Conservation (phyloP, 2,113 vertebrate species). For the Platysteira castanea region DNA sequence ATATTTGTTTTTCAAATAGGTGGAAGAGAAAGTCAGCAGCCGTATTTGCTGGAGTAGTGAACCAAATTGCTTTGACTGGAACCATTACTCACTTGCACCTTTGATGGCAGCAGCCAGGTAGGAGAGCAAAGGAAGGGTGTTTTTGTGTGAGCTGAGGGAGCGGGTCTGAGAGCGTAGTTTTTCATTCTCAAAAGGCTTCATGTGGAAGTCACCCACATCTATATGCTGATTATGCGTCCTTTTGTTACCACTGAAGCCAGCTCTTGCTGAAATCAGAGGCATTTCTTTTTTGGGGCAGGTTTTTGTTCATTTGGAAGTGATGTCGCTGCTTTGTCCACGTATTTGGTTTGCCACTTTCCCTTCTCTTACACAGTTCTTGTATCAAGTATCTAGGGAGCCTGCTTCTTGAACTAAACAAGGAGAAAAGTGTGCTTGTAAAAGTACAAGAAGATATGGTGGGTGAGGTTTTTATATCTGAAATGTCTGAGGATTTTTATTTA, state of each 20-base stretch:
- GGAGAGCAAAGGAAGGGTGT: background rate
- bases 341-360: background rate
- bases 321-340: background rate
- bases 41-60: slow-evolving; percentile 67
- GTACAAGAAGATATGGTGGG: background rate
- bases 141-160: background rate
- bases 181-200: background rate
- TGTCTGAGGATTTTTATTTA: background rate
- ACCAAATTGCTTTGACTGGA: slow-evolving; percentile 65
- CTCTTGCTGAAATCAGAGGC: background rate
- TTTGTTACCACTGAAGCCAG: background rate
- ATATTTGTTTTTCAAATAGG: slow-evolving; percentile 60
- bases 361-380: background rate
- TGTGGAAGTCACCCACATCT: background rate
- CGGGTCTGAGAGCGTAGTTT: background rate
- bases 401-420: background rate
- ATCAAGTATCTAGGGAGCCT: background rate
- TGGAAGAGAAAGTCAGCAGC: slow-evolving; percentile 58
- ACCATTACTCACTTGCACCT: slow-evolving; percentile 45
- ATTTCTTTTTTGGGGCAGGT: background rate
- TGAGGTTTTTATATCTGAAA: background rate
- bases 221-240: background rate
- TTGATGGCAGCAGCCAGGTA: slow-evolving; percentile 63
- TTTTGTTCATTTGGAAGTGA: background rate
- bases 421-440: background rate